Evolutionary conservation across 37 sponge, comb jelly and placozoan species (phyloP).

Genomic region (Halichondria panicea): DNA sequence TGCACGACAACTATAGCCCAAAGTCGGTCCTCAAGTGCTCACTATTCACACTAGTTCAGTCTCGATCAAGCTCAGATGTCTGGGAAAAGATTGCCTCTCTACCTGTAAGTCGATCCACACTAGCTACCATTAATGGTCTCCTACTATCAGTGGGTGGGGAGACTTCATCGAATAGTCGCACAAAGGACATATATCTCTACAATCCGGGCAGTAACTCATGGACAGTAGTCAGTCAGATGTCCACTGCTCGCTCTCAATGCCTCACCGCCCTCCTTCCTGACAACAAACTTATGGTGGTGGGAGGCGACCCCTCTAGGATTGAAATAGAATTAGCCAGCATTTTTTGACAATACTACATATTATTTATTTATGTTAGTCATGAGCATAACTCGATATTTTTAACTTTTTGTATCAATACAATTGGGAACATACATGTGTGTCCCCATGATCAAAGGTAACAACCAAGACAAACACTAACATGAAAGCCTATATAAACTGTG

Average conservation of each 20-base stretch:
- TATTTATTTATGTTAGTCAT: too few relatives aligned
- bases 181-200: background rate
- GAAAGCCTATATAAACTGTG: too few relatives aligned
- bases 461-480: too few relatives aligned
- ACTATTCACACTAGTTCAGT: background rate
- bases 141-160: background rate
- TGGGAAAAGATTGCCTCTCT: background rate
- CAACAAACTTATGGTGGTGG: too few relatives aligned
- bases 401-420: too few relatives aligned
- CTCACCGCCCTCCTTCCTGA: too few relatives aligned
- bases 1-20: background rate
- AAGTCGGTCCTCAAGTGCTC: background rate
- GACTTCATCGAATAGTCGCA: background rate
- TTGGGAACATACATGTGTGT: too few relatives aligned
- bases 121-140: conserved; percentile 1
- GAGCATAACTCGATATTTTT: too few relatives aligned
- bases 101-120: background rate
- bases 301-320: too few relatives aligned
- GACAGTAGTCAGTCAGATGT: background rate
- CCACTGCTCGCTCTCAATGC: background rate
- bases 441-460: too few relatives aligned
- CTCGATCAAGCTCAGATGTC: background rate
- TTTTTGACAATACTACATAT: too few relatives aligned
- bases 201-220: background rate
- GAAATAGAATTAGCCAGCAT: too few relatives aligned